Percentiles rank a stretch among this genome's conserved stretches.
Conservation (phyloP, 92 coral and sea anemone species). For the Galaxea fascicularis region DNA sequence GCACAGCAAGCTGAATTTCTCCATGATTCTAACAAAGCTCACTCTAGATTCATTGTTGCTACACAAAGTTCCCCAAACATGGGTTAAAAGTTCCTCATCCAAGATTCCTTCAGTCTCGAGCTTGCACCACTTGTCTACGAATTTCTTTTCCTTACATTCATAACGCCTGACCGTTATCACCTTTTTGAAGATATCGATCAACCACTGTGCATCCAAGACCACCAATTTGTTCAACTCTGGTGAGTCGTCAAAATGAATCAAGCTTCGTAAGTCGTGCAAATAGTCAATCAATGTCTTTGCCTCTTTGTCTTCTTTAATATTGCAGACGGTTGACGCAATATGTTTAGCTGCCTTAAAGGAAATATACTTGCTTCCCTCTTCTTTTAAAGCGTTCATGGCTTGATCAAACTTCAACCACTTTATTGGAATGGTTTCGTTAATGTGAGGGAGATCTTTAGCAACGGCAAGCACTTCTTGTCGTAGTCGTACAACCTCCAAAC, state of each 20-base stretch:
- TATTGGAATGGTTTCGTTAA: background rate
- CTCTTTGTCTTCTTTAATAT: slow-evolving; percentile 10
- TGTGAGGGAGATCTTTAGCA: slow-evolving; percentile 7
- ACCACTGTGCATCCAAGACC: slow-evolving; percentile 25
- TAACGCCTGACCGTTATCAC: background rate
- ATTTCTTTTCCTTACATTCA: background rate
- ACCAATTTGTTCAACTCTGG: slow-evolving; percentile 10
- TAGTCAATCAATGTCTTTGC: slow-evolving; percentile 23
- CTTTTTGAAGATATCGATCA: background rate
- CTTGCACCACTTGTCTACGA: background rate
- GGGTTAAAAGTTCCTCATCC: background rate
- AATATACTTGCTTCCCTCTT: slow-evolving; percentile 14
- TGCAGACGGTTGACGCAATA: slow-evolving; percentile 25
- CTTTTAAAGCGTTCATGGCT: background rate
- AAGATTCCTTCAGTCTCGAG: background rate
- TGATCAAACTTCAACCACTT: slow-evolving; percentile 1
- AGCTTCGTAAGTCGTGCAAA: slow-evolving; percentile 37
- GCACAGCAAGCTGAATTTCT: slow-evolving; percentile 8
- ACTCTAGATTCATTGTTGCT: background rate
- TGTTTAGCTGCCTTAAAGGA: background rate
- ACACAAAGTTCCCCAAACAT: background rate
- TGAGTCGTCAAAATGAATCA: slow-evolving; percentile 27
- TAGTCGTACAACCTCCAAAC: slow-evolving; percentile 19
- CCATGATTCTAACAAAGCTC: background rate
- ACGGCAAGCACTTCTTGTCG: slow-evolving; percentile 24